Conservation (phyloP, 2,113 vertebrate genomes). For the Petrocephalus microphthalmus region DNA sequence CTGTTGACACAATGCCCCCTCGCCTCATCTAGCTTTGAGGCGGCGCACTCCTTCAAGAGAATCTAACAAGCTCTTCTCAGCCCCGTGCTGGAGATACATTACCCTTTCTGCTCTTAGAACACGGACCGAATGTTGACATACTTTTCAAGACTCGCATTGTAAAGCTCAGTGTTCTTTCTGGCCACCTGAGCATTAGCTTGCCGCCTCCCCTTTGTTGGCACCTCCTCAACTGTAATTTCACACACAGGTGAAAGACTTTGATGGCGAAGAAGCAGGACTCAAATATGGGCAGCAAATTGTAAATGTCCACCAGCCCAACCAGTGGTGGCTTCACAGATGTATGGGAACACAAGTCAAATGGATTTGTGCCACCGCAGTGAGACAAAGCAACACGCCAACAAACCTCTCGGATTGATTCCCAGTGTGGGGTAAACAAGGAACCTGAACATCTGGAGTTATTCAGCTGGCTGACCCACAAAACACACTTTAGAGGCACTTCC, state of each 20-base stretch:
- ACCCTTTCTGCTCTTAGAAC: background rate
- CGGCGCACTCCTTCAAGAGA: background rate
- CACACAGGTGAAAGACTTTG: background rate
- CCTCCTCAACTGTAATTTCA: background rate
- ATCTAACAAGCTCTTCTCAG: background rate
- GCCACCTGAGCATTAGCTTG: background rate
- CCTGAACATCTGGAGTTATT: background rate
- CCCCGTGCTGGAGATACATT: background rate
- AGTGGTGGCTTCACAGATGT: background rate
- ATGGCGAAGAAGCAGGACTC: background rate
- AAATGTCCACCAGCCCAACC: background rate
- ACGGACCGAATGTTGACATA: background rate
- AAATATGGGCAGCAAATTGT: background rate
- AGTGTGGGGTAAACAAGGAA: background rate
- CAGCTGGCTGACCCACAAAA: background rate
- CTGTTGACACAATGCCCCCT: background rate
- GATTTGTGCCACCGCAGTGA: background rate
- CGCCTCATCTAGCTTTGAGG: background rate
- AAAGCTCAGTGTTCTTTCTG: background rate
- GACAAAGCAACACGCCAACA: background rate
- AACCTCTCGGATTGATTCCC: background rate
- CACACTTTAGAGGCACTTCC: background rate
- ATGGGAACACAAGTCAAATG: background rate
- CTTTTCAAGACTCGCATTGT: background rate
- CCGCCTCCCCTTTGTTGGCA: background rate